These are phyloP conservation scores for Zaprionus nigranus DNA, from an alignment of 1,140 invertebrate species.

Conservation along the genomic window DNA sequence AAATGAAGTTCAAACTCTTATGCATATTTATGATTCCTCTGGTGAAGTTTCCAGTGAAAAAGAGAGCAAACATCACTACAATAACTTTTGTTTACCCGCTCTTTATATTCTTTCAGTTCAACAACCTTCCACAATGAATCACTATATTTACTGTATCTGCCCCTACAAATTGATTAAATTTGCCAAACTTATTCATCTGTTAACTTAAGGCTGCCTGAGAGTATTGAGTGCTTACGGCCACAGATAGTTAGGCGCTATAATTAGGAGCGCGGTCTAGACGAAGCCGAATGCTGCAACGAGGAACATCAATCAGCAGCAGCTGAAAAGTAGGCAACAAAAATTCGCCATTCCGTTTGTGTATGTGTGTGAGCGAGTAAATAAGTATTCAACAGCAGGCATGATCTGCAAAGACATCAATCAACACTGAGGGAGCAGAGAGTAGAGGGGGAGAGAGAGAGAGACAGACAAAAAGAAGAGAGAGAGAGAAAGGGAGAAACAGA, in stretches of 20 bases:
- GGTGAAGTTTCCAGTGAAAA: too few species aligned
- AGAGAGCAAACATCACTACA: too few species aligned
- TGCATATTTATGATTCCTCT: too few species aligned
- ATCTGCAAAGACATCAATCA: conserved; percentile 46
- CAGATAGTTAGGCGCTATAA: background rate
- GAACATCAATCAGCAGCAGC: conserved; percentile 44
- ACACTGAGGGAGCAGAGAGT: background rate
- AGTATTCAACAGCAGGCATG: conserved; percentile 26
- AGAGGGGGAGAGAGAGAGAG: background rate
- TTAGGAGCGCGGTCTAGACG: conserved; percentile 3
- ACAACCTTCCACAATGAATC: background rate
- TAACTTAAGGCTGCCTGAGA: background rate
- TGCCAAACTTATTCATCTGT: conserved; percentile 2
- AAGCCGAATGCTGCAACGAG: conserved; percentile 10
- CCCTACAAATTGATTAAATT: background rate
- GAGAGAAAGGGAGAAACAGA: background rate
- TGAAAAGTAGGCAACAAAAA: conserved; percentile 20
- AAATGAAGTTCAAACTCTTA: too few species aligned
- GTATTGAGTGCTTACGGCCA: background rate
- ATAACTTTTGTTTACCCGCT: too few species aligned
- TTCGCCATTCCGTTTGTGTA: background rate
- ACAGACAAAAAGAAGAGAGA: background rate
- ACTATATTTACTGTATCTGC: background rate
- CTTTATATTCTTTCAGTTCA: too few species aligned
- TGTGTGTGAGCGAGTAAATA: conserved; percentile 8